Percentiles rank a stretch among this genome's conserved stretches.
These are phyloP conservation scores for Eilema sororculum DNA, from an alignment of 2,888 invertebrate genomes.

Conservation along the genomic window DNA sequence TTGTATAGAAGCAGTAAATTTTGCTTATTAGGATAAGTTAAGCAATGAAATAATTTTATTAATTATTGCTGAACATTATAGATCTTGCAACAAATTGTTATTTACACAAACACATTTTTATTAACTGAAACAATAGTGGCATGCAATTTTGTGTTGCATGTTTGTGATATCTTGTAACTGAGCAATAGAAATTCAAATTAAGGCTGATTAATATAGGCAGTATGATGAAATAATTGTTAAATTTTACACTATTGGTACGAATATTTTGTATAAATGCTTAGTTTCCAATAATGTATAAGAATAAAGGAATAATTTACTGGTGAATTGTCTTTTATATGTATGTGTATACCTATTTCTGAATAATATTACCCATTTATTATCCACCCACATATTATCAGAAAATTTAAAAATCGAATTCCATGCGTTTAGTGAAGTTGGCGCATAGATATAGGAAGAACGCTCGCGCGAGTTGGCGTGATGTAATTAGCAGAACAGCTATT, in stretches of 20 bases:
- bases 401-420: too few relatives aligned
- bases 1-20: background rate
- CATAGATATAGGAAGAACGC: too few relatives aligned
- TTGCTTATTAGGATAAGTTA: background rate
- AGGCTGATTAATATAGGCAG: conserved; percentile 23
- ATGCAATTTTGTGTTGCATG: background rate
- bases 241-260: background rate
- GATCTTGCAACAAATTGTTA: background rate
- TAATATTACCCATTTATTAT: background rate
- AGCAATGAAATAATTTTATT: background rate
- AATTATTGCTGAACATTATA: background rate
- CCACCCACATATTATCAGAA: too few relatives aligned
- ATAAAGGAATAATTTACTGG: conserved; percentile 5
- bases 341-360: background rate
- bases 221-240: background rate
- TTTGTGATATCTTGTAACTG: background rate
- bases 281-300: background rate
- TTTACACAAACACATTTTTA: background rate
- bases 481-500: too few relatives aligned
- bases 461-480: too few relatives aligned
- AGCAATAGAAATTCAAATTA: conserved; percentile 24
- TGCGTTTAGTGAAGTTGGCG: too few relatives aligned
- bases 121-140: background rate
- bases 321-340: background rate
- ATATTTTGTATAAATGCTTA: background rate